Conservation (phyloP, 2,113 vertebrate species). For the Propithecus coquereli region DNA sequence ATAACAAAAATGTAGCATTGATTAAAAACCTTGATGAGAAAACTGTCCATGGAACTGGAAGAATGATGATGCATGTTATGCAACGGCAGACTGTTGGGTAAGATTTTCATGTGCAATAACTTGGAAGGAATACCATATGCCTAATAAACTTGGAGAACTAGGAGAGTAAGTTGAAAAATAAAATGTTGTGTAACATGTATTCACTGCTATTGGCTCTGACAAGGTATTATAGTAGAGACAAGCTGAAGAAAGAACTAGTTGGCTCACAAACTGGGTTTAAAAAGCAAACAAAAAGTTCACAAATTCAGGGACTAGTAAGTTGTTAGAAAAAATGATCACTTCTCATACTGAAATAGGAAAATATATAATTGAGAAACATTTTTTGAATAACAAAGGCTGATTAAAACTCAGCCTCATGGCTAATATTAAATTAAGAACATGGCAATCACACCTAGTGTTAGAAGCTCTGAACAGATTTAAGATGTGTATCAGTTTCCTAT, state of each 20-base stretch:
- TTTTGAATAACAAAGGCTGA: not conserved
- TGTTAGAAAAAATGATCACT: not conserved
- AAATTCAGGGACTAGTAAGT: not conserved
- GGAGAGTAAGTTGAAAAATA: not conserved
- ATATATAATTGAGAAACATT: conserved; percentile 23
- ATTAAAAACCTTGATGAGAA: not conserved
- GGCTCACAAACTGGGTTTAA: not conserved
- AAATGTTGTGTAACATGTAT: not conserved
- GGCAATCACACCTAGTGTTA: not conserved
- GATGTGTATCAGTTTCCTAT: not conserved
- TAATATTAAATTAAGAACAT: not conserved
- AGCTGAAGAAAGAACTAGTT: not conserved
- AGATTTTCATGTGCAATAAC: not conserved
- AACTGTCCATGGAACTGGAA: not conserved
- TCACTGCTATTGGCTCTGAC: not conserved
- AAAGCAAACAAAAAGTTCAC: not conserved
- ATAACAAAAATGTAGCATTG: not conserved
- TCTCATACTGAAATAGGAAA: not conserved
- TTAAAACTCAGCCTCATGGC: not conserved
- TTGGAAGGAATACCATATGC: not conserved
- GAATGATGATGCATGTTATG: not conserved
- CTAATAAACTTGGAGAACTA: not conserved
- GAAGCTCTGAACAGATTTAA: not conserved
- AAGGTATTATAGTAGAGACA: not conserved
- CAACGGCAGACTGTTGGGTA: not conserved